These are phyloP conservation scores for Drosophila ogumai DNA, from an alignment of 1,140 invertebrate genomes.

Conservation along the genomic window DNA sequence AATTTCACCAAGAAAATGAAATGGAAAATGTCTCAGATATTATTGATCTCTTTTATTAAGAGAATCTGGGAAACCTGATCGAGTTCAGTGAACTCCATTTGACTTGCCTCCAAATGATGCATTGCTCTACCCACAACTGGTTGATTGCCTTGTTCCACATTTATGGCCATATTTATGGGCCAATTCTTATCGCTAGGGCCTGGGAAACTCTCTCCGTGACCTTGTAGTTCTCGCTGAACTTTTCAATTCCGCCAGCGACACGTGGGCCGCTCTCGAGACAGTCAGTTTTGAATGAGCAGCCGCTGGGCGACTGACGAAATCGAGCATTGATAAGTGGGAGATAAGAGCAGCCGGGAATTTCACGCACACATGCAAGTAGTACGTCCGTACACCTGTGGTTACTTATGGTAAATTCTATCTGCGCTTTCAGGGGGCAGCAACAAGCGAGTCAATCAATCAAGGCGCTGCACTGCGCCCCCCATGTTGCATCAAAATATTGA, in stretches of 20 bases:
- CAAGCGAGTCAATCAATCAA: conserved; percentile 50
- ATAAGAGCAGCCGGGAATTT: conserved; percentile 26
- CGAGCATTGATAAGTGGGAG: conserved; percentile 37
- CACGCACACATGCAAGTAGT: not conserved
- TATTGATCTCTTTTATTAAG: too few species aligned
- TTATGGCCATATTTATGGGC: conserved; percentile 24
- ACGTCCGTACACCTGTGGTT: not conserved
- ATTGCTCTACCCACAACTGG: not conserved
- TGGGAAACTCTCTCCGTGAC: conserved; percentile 28
- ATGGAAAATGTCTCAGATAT: not conserved
- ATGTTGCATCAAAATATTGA: conserved; percentile 73
- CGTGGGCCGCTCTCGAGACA: conserved; percentile 44
- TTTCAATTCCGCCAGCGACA: conserved; percentile 21
- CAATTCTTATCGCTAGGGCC: conserved; percentile 30
- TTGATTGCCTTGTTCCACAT: conserved; percentile 6
- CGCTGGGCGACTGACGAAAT: conserved; percentile 9
- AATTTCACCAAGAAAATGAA: not conserved
- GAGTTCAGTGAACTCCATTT: conserved; percentile 22
- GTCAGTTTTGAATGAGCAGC: conserved; percentile 15
- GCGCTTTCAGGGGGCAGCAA: not conserved
- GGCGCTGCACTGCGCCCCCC: conserved; percentile 8
- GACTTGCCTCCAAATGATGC: not conserved
- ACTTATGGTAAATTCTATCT: not conserved
- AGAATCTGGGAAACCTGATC: not conserved
- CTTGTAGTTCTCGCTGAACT: conserved; percentile 25